A percentile compares a stretch with the other conserved stretches of the same genome.
Conservation (phyloP, 2,888 invertebrate species). For the Timema podura region DNA sequence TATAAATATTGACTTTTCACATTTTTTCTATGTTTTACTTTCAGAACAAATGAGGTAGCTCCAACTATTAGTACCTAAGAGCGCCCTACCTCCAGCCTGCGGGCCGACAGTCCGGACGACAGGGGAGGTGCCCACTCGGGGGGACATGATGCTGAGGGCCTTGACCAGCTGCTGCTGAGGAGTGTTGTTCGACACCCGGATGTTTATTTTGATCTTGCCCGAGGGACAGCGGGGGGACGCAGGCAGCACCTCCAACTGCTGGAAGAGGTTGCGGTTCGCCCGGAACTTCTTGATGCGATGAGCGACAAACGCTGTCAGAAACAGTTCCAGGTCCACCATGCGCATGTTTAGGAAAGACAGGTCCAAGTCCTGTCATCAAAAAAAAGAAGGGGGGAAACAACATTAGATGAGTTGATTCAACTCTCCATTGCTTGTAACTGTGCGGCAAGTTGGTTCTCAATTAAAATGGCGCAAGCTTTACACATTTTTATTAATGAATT, state of each 20-base stretch:
- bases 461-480: too few species aligned
- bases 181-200: slow-evolving; percentile 38
- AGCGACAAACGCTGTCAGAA: slow-evolving; percentile 76
- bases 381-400: too few species aligned
- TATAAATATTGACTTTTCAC: too few species aligned
- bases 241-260: slow-evolving; percentile 60
- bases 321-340: slow-evolving; percentile 61
- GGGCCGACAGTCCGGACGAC: slow-evolving; percentile 42
- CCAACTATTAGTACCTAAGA: too few species aligned
- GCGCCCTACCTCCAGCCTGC: slow-evolving; percentile 3
- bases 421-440: too few species aligned
- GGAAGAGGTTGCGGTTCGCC: slow-evolving; percentile 65
- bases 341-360: slow-evolving; percentile 60
- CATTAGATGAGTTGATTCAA: too few species aligned
- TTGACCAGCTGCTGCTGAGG: slow-evolving; percentile 16
- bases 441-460: too few species aligned
- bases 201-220: slow-evolving; percentile 60
- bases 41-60: too few species aligned
- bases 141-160: slow-evolving; percentile 30
- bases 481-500: too few species aligned
- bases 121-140: slow-evolving; percentile 45
- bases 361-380: slow-evolving; percentile 57
- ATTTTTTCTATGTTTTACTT: too few species aligned
- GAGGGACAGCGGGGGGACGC: slow-evolving; percentile 61
- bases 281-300: slow-evolving; percentile 74